phyloP scores from a whole-genome alignment of 2,888 invertebrate species.

The Atethmia centrago region DNA sequence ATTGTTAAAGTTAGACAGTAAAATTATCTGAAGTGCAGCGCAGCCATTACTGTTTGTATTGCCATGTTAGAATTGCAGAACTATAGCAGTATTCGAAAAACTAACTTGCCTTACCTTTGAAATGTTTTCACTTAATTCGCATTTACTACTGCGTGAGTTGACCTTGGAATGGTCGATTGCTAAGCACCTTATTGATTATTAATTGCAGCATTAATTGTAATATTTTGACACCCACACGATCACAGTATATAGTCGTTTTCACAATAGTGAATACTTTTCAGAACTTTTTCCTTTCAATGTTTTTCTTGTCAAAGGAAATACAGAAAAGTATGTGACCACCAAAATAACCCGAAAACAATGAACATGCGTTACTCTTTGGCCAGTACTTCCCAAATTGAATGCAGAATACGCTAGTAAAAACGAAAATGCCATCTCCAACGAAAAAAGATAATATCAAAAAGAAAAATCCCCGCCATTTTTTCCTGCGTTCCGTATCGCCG shows the following conservation, averaged over 20 bases:
- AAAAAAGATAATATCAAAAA: constrained; percentile 2
- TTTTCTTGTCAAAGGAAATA: background rate
- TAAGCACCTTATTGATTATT: background rate
- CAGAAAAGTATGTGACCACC: too few relatives aligned
- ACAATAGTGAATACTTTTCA: background rate
- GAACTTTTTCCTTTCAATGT: background rate
- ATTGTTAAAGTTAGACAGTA: constrained; percentile 55
- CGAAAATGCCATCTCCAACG: background rate
- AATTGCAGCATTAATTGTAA: background rate
- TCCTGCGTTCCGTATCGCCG: constrained; percentile 35
- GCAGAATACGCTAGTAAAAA: constrained; percentile 15
- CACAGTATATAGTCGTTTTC: background rate
- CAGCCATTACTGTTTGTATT: constrained; percentile 47
- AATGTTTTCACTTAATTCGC: constrained; percentile 39
- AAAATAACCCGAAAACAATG: background rate
- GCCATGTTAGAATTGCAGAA: constrained; percentile 38
- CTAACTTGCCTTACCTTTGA: constrained; percentile 20
- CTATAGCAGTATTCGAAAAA: constrained; percentile 30
- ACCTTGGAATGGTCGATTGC: background rate
- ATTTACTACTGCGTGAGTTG: too few relatives aligned
- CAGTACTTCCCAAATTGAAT: background rate
- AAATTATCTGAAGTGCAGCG: constrained; percentile 50
- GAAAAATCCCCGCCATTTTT: constrained; percentile 25
- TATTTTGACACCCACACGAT: background rate
- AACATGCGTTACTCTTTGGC: background rate